These are phyloP conservation scores for Drosophila auraria DNA, from an alignment of 1,140 invertebrate species.

Conservation along the genomic window DNA sequence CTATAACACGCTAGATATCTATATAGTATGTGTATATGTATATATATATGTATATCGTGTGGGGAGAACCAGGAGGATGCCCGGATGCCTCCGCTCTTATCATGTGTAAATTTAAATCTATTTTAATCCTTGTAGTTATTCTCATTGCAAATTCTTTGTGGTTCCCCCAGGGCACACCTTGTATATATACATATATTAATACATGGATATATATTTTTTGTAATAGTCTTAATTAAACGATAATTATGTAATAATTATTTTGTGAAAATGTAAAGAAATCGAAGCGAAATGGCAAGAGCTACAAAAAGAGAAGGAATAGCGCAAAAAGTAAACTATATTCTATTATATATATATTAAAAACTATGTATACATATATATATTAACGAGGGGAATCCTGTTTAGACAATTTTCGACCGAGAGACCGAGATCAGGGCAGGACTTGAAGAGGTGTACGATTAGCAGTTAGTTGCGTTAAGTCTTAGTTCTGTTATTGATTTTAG, in stretches of 20 bases:
- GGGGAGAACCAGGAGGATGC: not conserved
- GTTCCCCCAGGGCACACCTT: not conserved
- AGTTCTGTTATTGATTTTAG: conserved; percentile 41
- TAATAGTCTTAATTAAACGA: conserved; percentile 38
- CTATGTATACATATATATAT: conserved; percentile 28
- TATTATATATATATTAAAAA: conserved; percentile 28
- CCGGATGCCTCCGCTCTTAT: not conserved
- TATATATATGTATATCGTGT: not conserved
- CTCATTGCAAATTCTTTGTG: conserved; percentile 4
- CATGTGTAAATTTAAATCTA: conserved; percentile 9
- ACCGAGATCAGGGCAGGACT: not conserved
- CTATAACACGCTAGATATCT: not conserved
- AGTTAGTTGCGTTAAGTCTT: conserved; percentile 26
- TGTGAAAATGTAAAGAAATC: conserved; percentile 72
- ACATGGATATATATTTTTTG: conserved; percentile 38
- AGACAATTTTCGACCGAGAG: conserved; percentile 23
- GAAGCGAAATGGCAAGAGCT: not conserved
- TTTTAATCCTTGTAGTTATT: conserved; percentile 2
- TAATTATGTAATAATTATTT: conserved; percentile 79
- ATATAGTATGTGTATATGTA: not conserved
- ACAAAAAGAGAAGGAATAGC: conserved; percentile 19
- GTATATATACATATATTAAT: conserved; percentile 17
- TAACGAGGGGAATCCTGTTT: conserved; percentile 18
- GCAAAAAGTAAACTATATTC: conserved; percentile 47
- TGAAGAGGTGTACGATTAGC: conserved; percentile 1